phyloP scores from a whole-genome alignment of 2,113 vertebrate genomes.

The Notothenia coriiceps region DNA sequence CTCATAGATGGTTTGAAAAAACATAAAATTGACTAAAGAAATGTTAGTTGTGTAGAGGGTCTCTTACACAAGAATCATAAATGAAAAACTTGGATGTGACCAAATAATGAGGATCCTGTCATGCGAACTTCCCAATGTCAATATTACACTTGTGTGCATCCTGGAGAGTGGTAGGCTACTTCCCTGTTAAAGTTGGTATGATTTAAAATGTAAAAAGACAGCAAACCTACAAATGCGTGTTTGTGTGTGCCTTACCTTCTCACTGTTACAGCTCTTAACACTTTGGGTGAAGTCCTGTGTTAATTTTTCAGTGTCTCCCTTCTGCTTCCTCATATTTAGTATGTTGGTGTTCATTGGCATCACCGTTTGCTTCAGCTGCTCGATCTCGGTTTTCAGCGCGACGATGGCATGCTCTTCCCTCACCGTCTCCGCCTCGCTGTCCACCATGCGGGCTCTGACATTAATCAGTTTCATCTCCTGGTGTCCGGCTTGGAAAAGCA shows the following conservation, averaged over 20 bases:
- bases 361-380: conserved; percentile 25
- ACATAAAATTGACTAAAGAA: too few species aligned
- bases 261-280: conserved; percentile 58
- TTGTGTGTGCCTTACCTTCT: conserved; percentile 65
- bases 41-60: too few species aligned
- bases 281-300: accelerated
- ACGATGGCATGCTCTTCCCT: conserved; percentile 64
- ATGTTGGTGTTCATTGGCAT: neutral
- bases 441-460: neutral
- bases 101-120: neutral
- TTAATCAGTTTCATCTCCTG: conserved; percentile 68
- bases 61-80: neutral
- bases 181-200: neutral
- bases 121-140: neutral
- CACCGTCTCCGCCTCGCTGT: conserved; percentile 15
- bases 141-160: neutral
- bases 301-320: neutral
- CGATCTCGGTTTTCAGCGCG: conserved; percentile 39
- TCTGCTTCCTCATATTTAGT: conserved; percentile 45
- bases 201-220: too few species aligned
- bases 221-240: neutral
- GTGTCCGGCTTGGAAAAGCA: conserved; percentile 60
- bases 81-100: neutral
- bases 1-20: too few species aligned
- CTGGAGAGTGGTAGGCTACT: neutral